Percentiles rank a stretch among this genome's conserved stretches.
Conservation (phyloP, 37 sponge, comb jelly and placozoan species). For the Cladorhizidae sp. region DNA sequence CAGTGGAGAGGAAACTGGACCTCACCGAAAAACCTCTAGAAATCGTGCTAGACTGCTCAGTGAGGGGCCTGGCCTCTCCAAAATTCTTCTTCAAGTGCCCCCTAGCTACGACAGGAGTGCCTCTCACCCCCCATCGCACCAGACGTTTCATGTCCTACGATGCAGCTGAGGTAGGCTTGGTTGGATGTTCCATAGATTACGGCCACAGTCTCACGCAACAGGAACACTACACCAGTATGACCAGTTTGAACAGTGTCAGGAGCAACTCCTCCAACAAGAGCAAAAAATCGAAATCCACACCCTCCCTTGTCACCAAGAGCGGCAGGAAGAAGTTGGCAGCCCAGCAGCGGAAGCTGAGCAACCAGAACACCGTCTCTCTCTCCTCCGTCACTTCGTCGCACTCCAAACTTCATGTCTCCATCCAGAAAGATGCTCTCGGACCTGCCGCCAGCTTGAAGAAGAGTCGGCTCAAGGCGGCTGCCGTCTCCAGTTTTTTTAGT, state of each 20-base stretch:
- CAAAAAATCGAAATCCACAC: slow-evolving; percentile 13
- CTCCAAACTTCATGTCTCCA: background rate
- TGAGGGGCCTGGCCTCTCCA: slow-evolving; percentile 37
- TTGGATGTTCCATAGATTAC: background rate
- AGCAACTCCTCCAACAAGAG: slow-evolving; percentile 20
- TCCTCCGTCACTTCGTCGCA: background rate
- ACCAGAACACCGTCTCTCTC: background rate
- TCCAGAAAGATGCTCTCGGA: background rate
- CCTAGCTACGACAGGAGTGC: background rate
- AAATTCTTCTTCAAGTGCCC: slow-evolving; percentile 43
- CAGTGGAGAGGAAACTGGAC: slow-evolving; percentile 66
- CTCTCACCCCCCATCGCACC: background rate
- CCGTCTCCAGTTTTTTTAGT: slow-evolving; percentile 23
- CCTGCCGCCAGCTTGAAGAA: background rate
- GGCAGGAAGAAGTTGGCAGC: background rate
- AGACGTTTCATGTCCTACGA: slow-evolving; percentile 8
- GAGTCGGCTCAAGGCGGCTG: background rate
- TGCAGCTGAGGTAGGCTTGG: background rate
- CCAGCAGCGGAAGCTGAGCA: background rate
- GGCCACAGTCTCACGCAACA: background rate
- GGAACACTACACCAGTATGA: slow-evolving; percentile 11
- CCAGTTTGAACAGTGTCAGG: slow-evolving; percentile 22
- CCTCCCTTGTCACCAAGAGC: slow-evolving; percentile 9
- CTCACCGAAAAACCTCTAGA: slow-evolving; percentile 59
- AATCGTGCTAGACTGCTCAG: slow-evolving; percentile 58